These are phyloP conservation scores for Thunnus maccoyii DNA, from an alignment of 2,113 vertebrate species.

Conservation along the genomic window DNA sequence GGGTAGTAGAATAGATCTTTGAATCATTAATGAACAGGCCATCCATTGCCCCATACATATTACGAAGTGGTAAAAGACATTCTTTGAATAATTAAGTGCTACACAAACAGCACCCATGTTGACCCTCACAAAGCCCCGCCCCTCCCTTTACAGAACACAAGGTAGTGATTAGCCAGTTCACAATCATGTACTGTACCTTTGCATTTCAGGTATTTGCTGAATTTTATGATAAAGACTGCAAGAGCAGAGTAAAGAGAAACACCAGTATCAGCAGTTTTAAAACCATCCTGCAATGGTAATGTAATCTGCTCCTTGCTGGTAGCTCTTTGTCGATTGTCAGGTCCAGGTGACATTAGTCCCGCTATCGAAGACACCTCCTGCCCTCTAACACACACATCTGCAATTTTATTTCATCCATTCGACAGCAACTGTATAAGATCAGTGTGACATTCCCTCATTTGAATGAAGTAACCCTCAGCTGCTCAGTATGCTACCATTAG, in stretches of 20 bases:
- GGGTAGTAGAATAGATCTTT: constrained; percentile 17
- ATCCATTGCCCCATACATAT: constrained; percentile 7
- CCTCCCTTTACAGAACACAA: not conserved
- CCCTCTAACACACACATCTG: not conserved
- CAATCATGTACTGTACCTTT: not conserved
- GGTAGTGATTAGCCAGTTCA: not conserved
- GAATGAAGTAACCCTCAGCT: too few relatives aligned
- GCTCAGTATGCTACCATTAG: not conserved
- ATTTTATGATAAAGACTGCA: too few relatives aligned
- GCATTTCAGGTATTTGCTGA: too few relatives aligned
- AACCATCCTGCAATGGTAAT: not conserved
- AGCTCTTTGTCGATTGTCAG: not conserved
- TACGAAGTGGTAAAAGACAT: constrained; percentile 23
- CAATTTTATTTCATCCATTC: too few relatives aligned
- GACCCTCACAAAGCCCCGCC: not conserved
- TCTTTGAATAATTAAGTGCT: constrained; percentile 51
- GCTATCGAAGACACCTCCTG: not conserved
- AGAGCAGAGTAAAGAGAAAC: not conserved
- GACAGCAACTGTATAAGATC: too few relatives aligned
- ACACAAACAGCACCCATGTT: constrained; percentile 27
- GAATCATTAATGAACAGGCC: constrained; percentile 51
- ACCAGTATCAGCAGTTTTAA: not conserved
- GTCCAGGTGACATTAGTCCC: not conserved
- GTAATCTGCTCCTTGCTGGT: not conserved
- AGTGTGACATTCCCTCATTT: too few relatives aligned